phyloP scores from a whole-genome alignment of 2,888 invertebrate species.

The Pasiphila rectangulata region DNA sequence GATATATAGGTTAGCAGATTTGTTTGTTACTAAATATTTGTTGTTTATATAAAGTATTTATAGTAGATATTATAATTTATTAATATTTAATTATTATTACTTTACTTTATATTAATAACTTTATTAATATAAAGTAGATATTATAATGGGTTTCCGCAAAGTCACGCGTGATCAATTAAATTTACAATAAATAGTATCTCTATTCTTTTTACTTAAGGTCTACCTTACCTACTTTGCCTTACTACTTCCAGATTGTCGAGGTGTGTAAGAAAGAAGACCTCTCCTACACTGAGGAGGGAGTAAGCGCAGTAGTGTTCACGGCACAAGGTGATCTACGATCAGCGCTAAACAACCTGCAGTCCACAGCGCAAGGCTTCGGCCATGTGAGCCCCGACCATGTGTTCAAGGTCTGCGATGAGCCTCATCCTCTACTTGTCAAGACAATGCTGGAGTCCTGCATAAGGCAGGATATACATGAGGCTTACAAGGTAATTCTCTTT shows the following conservation, averaged over 20 bases:
- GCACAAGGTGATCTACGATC: conserved; percentile 99
- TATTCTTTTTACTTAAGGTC: too few relatives aligned
- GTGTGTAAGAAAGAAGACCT: conserved; percentile 77
- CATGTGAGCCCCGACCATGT: conserved; percentile 96
- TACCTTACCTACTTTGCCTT: too few relatives aligned
- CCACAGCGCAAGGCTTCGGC: conserved; percentile 91
- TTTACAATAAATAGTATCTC: too few relatives aligned
- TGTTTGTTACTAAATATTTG: too few relatives aligned
- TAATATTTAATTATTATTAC: too few relatives aligned
- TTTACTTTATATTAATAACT: too few relatives aligned
- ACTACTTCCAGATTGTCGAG: conserved; percentile 60
- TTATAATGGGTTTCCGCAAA: too few relatives aligned
- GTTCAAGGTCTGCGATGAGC: conserved; percentile 99
- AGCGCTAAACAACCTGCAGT: conserved; percentile 97
- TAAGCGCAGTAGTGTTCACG: conserved; percentile 98
- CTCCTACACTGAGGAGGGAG: conserved; percentile 93
- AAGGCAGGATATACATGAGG: conserved; percentile 89
- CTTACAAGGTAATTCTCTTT: conserved; percentile 86
- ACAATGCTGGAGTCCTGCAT: conserved; percentile 94
- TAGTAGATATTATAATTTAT: too few relatives aligned
- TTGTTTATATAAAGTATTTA: too few relatives aligned
- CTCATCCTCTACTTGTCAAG: conserved; percentile 96
- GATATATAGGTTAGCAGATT: too few relatives aligned
- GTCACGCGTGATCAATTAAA: too few relatives aligned
- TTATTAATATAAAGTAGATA: too few relatives aligned